Evolutionary conservation across 64 coral and sea anemone genomes (phyloP), one percentile per base, ranked within the genome.

Genomic region (Acropora yongei): DNA sequence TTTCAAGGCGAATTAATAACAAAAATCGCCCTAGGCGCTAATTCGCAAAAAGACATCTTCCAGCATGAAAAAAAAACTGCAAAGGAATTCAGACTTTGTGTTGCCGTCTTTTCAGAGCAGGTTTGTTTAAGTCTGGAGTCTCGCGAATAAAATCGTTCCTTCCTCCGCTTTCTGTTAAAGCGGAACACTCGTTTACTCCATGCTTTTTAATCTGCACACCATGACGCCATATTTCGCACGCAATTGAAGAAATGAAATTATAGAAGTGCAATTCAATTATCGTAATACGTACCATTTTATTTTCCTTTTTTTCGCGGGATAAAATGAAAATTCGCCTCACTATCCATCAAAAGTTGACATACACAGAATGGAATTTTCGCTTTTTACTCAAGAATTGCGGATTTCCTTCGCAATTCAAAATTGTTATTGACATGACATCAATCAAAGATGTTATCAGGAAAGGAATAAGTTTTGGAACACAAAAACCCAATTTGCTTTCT

Each of bases 171-270:
- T 42, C 17, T 48, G 30, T 3, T 18, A 69, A 45, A 71, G 46
- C 6, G 47, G 65, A 71, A 85, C 18, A 48, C 8, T 47, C 72
- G 82, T 71, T 85, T 49, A 68, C 49, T 16, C 10, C 1, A 49
- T 12, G 17, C 43, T 48, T 72, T 85, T 41, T 85, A 85, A 69
- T 69, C 72, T 72, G 1, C 82, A 71, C 82, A 1, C 69, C 82
- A 44, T 61, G 82, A 20, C 18, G 47, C 66, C 61, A 71, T 6
- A 2, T 66, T 47, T 57, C 41, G 80, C 57, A 46, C 41, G 80
- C 82, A 72, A 81, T 68, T 39, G 10, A 12, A 5, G 40, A 49
- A 68, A 39, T 39, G 1, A 82, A 82, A 0, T 20, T 0, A 6
- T 18, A 17, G 8, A 78, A 78, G 30, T 30, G 30, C 30, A 30